Evolutionary conservation across 53 echinoderm and acorn worm genomes (phyloP).

Genomic region (Temnopleurus reevesii): DNA sequence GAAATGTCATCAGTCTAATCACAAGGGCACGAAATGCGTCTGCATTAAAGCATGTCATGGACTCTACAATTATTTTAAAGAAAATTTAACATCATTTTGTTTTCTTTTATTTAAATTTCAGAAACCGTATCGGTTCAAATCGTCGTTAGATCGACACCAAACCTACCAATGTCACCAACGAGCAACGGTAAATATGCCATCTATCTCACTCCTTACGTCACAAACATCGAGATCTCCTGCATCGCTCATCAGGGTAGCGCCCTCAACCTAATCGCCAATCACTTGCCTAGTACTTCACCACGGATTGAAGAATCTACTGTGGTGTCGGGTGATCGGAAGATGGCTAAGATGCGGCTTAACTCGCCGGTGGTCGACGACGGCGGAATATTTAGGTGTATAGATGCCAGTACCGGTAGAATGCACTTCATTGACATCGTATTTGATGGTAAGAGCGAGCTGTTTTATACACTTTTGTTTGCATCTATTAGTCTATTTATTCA

Average conservation of each 20-base stretch:
- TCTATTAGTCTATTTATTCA: no score
- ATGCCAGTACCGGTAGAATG: background rate
- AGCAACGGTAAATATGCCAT: conserved; percentile 13
- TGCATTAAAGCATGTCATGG: no score
- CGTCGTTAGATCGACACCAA: background rate
- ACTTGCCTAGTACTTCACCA: background rate
- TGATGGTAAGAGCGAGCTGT: conserved; percentile 33
- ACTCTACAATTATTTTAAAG: no score
- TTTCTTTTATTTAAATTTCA: background rate
- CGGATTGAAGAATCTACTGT: background rate
- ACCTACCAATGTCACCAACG: background rate
- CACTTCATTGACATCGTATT: conserved; percentile 22
- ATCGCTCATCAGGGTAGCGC: background rate
- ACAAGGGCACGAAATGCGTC: no score
- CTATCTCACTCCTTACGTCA: conserved; percentile 37
- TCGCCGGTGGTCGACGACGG: background rate
- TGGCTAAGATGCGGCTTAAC: background rate
- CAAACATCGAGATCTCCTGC: conserved; percentile 14
- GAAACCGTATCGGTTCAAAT: conserved; percentile 9
- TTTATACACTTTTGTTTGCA: no score
- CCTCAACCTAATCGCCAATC: conserved; percentile 3
- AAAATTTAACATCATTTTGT: background rate
- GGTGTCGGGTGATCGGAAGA: background rate
- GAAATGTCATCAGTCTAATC: no score
- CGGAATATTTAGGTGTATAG: conserved; percentile 12